Evolutionary conservation across 2,888 invertebrate genomes (phyloP), one percentile per base, ranked within the genome.

Genomic region (Monoplex corrugatus): DNA sequence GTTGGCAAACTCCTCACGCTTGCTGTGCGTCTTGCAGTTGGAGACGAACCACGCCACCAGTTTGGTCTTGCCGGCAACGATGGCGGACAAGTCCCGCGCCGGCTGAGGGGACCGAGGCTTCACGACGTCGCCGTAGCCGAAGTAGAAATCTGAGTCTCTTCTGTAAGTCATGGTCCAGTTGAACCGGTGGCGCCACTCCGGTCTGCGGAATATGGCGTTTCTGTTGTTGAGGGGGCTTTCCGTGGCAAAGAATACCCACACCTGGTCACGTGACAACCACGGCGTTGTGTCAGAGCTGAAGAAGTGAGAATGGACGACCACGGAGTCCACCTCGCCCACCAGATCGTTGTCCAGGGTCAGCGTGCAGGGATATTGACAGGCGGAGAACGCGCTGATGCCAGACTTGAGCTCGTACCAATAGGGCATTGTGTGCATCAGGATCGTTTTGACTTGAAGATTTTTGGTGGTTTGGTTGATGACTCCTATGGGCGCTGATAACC

Each of bases 91-190:
- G 63, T 86, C 68, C 10, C 28, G 32, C 1, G 32, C 35, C 50
- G 57, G 57, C 35, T 35, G 75, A 23, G 88, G 84, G 0, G 63
- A 0, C 1, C 32, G 23, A 10, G 86, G 40, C 13, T 38, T 38
- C 1, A 68, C 28, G 5, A 88, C 16, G 2, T 87, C 38, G 1
- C 86, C 75, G 80, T 91, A 91, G 10, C 91, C 91, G 75, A 89
- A 89, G 43, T 87, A 90, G 50, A 89, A 80, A 5, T 91, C 89
- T 3, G 91, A 91, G 45, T 91, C 91, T 16, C 86, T 38, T 19
- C 91, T 57, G 63, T 91, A 91, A 3, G 86, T 88, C 91, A 91
- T 90, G 3, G 91, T 90, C 91, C 91, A 91, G 72, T 91, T 90
- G 84, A 91, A 90, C 28, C 45, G 13, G 5, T 45, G 10, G 35